Conservation (phyloP, 2,113 vertebrate genomes). For the Dermatemys mawii region DNA sequence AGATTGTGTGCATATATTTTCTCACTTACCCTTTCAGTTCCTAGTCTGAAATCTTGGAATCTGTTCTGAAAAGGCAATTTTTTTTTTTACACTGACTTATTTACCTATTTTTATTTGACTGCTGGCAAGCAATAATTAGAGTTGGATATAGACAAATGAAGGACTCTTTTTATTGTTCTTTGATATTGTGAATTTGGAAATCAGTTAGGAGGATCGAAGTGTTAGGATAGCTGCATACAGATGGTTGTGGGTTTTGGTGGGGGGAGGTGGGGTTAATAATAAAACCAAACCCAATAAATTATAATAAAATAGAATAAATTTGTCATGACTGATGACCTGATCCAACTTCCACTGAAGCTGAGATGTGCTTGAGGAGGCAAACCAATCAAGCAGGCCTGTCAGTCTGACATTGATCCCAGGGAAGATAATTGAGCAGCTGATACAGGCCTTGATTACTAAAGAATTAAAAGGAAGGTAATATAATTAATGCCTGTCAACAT, state of each 20-base stretch:
- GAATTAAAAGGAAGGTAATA: too few species aligned
- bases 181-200: background rate
- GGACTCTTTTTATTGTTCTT: background rate
- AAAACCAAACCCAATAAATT: background rate
- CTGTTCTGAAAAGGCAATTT: background rate
- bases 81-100: background rate
- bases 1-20: background rate
- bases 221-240: background rate
- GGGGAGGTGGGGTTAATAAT: too few species aligned
- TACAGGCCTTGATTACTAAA: background rate
- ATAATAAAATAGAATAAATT: background rate
- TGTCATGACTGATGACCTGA: background rate
- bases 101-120: background rate
- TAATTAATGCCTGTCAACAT: too few species aligned
- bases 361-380: background rate
- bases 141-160: background rate
- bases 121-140: background rate
- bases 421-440: background rate
- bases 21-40: background rate
- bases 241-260: background rate
- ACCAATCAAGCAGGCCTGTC: background rate
- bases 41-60: background rate
- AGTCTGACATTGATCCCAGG: background rate
- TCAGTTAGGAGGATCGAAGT: background rate
- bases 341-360: background rate